These are phyloP conservation scores for Thysanoteuthis rhombus DNA, from an alignment of 2,888 invertebrate species.

Conservation along the genomic window DNA sequence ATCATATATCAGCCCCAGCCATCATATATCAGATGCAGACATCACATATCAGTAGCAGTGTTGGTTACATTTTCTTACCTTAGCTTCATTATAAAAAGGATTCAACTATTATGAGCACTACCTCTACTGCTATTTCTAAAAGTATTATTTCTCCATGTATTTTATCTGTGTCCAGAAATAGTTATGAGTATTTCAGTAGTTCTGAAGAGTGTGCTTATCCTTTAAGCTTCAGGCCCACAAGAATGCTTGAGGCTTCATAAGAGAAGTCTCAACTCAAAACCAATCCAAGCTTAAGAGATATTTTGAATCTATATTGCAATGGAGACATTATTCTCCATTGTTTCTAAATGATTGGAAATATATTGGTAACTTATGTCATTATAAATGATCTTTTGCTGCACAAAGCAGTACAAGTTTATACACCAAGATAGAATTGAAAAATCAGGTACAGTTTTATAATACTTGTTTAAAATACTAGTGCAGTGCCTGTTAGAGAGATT, in stretches of 20 bases:
- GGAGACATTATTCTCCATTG: neutral
- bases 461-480: too few species aligned
- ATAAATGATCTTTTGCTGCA: neutral
- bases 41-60: too few species aligned
- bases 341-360: neutral
- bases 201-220: neutral
- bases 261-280: neutral
- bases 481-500: too few species aligned
- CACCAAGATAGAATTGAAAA: neutral
- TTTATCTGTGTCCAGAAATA: neutral
- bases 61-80: too few species aligned
- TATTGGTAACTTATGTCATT: neutral
- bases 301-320: neutral
- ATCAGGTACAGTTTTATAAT: neutral
- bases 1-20: too few species aligned
- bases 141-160: neutral
- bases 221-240: slow-evolving; percentile 12
- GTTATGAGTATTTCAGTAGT: neutral
- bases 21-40: too few species aligned
- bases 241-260: neutral
- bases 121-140: neutral
- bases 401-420: neutral
- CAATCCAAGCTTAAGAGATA: neutral
- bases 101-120: neutral
- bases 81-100: too few species aligned